A percentile compares a stretch with the other conserved stretches of the same genome.
These are phyloP conservation scores for Caenorhabditis imperialis DNA, from an alignment of 2,888 invertebrate species.

Conservation along the genomic window DNA sequence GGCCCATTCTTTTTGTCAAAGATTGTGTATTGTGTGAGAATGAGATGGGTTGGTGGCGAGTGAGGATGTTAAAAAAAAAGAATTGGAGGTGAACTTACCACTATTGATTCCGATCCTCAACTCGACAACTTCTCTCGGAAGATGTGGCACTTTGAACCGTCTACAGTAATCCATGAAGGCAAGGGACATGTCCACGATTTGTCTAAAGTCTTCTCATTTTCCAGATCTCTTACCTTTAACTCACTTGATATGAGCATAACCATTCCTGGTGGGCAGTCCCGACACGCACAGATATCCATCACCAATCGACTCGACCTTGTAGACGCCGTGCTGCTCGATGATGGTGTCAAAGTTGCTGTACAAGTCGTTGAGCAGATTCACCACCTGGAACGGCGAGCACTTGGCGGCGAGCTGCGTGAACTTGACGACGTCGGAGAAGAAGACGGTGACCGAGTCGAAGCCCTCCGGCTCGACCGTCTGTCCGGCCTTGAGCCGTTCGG, in stretches of 20 bases:
- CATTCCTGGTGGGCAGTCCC: slow-evolving; percentile 73
- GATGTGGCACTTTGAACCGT: slow-evolving; percentile 67
- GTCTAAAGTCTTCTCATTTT: slow-evolving; percentile 33
- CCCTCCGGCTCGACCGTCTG: slow-evolving; percentile 74
- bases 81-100: slow-evolving; percentile 38
- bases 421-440: slow-evolving; percentile 76
- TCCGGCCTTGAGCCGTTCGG: slow-evolving; percentile 72
- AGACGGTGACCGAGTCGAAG: slow-evolving; percentile 73
- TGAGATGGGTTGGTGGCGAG: neutral
- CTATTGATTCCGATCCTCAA: slow-evolving; percentile 75
- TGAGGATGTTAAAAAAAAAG: neutral
- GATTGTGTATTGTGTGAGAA: too few relatives aligned
- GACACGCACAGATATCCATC: slow-evolving; percentile 75
- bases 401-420: slow-evolving; percentile 72
- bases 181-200: slow-evolving; percentile 70
- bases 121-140: slow-evolving; percentile 70
- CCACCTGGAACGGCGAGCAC: slow-evolving; percentile 74
- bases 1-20: slow-evolving; percentile 59
- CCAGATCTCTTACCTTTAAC: too few relatives aligned
- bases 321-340: slow-evolving; percentile 71
- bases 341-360: slow-evolving; percentile 72
- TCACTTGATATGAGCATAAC: slow-evolving; percentile 53
- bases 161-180: slow-evolving; percentile 62
- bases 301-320: slow-evolving; percentile 76
- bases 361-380: slow-evolving; percentile 70